Base-by-base conservation (phyloP, 2,797 vertebrate genomes). In the Arvicola amphibius region DNA sequence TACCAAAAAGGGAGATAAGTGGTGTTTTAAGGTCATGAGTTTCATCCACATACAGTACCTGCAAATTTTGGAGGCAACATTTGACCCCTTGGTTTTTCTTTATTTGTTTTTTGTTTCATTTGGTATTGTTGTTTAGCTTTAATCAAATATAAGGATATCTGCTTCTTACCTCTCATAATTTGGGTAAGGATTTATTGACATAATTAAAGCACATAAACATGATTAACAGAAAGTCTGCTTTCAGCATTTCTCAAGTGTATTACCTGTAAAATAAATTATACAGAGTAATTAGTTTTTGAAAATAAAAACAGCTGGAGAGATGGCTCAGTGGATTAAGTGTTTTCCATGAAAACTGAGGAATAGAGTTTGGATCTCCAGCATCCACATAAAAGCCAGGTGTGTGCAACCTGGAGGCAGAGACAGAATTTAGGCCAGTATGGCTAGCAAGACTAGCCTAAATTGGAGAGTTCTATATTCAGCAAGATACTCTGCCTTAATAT, bases 31-130 rank as follows among this genome's bases (percentile, higher is more conserved):
- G 88, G 2, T 40, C 25, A 43, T 65, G 14, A 59, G 10, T 88
- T 94, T 92, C 19, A 37, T n/a, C 63, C 34, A 87, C 29, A 90
- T 79, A 34, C 7, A 71, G 17, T 74, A 16, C 23, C 29, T 94
- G 5, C 76, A 67, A 95, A 85, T 5, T 85, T 80, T 53, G 16
- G 4, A 94, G 43, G 59, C 71, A 25, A 67, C 13, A 74, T 73
- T 93, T 96, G 74, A 95, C 40, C 21, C 37, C 43, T 81, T n/a
- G 43, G 6, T n/a, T 90, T 93, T 94, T 43, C 40, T 97, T 95
- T 92, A 88, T 43, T 43, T 87, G 12, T 27, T 85, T 90, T 53
- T 96, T 71, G 43, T 48, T 67, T 56, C 43, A 27, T 79, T 79
- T 78, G 16, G 34, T n/a, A 27, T 34, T 76, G 25, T 46, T 46